A percentile compares a stretch with the other conserved stretches of the same genome.
Conservation (phyloP, 1,140 invertebrate genomes). For the Meloidogyne hapla region DNA sequence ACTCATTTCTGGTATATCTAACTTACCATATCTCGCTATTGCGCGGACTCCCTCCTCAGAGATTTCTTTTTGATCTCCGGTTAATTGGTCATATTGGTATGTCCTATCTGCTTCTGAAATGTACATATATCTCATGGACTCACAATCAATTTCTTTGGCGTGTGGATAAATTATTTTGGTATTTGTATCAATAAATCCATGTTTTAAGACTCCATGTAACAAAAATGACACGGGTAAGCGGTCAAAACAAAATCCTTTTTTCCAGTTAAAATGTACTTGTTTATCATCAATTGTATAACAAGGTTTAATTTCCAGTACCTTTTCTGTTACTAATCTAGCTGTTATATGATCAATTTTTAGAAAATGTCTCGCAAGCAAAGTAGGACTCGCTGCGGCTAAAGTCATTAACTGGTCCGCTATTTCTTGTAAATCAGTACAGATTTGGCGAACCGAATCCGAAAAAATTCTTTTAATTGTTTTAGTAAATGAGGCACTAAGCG, state of each 20-base stretch:
- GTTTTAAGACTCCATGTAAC: neutral
- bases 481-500: no score
- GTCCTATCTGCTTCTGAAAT: neutral
- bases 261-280: slow-evolving; percentile 15
- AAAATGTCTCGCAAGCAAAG: slow-evolving; percentile 3
- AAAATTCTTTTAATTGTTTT: no score
- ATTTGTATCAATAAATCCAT: neutral
- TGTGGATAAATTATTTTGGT: neutral
- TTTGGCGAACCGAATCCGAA: no score
- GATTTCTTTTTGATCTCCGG: no score
- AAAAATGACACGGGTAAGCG: neutral
- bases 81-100: neutral
- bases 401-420: slow-evolving; percentile 4
- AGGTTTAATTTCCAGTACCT: neutral
- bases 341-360: neutral
- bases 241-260: neutral
- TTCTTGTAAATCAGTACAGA: no score
- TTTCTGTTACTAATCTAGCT: neutral
- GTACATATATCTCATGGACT: neutral
- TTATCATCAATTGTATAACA: neutral
- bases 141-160: slow-evolving; percentile 8
- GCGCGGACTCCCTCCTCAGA: neutral
- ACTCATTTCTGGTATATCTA: slow-evolving; percentile 7
- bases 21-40: slow-evolving; percentile 1
- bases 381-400: slow-evolving; percentile 4